Conservation (phyloP, 1,140 invertebrate genomes). For the Cydia amplana region DNA sequence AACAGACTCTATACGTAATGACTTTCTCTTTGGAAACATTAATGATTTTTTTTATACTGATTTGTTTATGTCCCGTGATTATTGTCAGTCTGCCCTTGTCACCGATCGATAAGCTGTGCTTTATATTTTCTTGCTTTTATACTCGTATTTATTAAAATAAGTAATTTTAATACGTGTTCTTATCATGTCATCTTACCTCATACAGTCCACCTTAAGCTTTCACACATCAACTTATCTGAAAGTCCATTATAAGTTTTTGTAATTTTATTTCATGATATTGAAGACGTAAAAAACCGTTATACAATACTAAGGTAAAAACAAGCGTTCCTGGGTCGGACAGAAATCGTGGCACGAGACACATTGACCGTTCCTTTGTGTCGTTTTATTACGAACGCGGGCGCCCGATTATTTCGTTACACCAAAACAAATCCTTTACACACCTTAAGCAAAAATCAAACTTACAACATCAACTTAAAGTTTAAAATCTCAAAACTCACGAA, state of each 20-base stretch:
- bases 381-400: constrained; percentile 58
- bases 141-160: too few relatives aligned
- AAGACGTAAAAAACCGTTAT: constrained; percentile 53
- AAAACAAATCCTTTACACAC: constrained; percentile 50
- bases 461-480: background rate
- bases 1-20: too few relatives aligned
- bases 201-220: background rate
- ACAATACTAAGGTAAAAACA: constrained; percentile 42
- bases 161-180: too few relatives aligned
- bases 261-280: constrained; percentile 47
- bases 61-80: too few relatives aligned
- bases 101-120: too few relatives aligned
- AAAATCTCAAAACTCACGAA: background rate
- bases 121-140: too few relatives aligned
- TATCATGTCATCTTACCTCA: too few relatives aligned
- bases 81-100: too few relatives aligned
- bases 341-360: constrained; percentile 73
- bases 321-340: constrained; percentile 44
- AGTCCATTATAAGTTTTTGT: background rate
- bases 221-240: too few relatives aligned
- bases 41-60: too few relatives aligned
- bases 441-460: constrained; percentile 32
- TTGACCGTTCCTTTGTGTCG: constrained; percentile 61
- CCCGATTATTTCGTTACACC: constrained; percentile 62
- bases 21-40: too few relatives aligned